Evolutionary conservation across 2,888 invertebrate species (phyloP).

Genomic region (Eilema sororculum): DNA sequence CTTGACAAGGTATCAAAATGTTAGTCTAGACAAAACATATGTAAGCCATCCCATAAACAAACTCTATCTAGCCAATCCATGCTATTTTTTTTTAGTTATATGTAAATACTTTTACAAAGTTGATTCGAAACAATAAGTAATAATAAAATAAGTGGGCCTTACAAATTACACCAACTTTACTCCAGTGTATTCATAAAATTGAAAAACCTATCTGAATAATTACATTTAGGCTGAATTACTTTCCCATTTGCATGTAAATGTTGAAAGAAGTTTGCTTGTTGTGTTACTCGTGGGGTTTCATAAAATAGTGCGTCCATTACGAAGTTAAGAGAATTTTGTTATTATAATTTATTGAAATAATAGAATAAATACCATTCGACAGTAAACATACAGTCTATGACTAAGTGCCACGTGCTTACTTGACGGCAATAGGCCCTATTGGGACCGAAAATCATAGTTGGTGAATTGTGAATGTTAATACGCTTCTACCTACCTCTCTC

Average conservation of each 20-base stretch:
- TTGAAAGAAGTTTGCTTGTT: constrained; percentile 27
- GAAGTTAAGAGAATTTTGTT: background rate
- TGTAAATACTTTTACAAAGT: background rate
- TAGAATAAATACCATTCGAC: no score
- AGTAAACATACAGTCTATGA: no score
- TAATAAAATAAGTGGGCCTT: background rate
- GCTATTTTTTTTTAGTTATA: no score
- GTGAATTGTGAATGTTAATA: no score
- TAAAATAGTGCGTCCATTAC: background rate
- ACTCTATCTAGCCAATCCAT: no score
- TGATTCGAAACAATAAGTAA: background rate
- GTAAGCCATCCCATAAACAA: no score
- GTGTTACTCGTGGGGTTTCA: constrained; percentile 35
- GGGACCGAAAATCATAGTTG: no score
- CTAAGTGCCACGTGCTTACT: no score
- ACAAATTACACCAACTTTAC: constrained; percentile 2
- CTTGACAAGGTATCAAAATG: no score
- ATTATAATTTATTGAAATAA: background rate
- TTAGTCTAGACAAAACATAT: no score
- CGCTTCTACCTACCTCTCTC: no score
- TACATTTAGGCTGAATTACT: constrained; percentile 32
- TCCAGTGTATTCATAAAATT: constrained; percentile 7
- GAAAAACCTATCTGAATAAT: constrained; percentile 20
- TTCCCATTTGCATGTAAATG: constrained; percentile 40
- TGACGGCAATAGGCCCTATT: no score